Evolutionary conservation across 2,113 vertebrate species (phyloP).

Genomic region (Urocynchramus pylzowi): DNA sequence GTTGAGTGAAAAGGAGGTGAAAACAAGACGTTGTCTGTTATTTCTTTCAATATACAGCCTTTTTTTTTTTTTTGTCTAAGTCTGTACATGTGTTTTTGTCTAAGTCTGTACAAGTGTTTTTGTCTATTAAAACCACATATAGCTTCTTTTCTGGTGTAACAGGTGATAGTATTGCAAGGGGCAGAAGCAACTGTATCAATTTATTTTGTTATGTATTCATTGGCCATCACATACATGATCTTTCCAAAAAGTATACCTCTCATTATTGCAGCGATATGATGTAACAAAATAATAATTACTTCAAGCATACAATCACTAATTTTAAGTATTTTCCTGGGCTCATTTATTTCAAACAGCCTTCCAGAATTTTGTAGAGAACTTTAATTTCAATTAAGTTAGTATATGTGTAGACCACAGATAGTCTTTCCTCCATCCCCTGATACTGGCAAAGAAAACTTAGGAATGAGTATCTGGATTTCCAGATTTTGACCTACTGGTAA

Average conservation of each 20-base stretch:
- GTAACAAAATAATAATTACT: neutral
- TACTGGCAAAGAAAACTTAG: neutral
- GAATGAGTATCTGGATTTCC: constrained; percentile 11
- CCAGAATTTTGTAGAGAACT: neutral
- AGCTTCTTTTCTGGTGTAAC: neutral
- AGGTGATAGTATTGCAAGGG: neutral
- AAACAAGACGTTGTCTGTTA: neutral
- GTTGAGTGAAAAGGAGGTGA: neutral
- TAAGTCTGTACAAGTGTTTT: neutral
- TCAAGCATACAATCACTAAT: neutral
- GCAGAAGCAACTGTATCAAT: neutral
- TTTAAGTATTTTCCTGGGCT: neutral
- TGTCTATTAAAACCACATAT: neutral
- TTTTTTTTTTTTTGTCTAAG: neutral
- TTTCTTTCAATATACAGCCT: neutral
- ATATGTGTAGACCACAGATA: neutral
- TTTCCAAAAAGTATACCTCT: neutral
- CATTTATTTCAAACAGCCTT: neutral
- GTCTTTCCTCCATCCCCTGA: neutral
- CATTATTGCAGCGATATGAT: neutral
- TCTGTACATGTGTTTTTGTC: neutral
- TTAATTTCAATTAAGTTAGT: neutral
- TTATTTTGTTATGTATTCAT: neutral
- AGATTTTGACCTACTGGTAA: constrained; percentile 24
- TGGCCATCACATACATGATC: neutral